These are phyloP conservation scores for Hipparchia sbordonii DNA, from an alignment of 2,888 invertebrate species.

Conservation along the genomic window DNA sequence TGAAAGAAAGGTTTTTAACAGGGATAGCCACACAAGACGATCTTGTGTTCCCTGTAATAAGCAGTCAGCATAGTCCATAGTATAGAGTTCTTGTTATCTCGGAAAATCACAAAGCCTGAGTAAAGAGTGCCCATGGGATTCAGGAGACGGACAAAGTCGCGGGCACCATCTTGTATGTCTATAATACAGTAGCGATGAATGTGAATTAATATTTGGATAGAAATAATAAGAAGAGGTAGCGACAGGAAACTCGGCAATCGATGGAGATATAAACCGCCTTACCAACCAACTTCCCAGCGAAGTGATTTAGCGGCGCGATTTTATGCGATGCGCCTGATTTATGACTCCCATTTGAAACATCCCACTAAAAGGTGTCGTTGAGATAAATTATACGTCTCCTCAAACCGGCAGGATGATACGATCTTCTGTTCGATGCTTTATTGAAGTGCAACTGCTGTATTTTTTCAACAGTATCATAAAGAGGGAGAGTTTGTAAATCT, in stretches of 20 bases:
- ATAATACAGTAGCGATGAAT: no score
- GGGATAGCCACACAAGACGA: no score
- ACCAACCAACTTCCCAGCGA: slow-evolving; percentile 14
- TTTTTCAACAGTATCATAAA: neutral
- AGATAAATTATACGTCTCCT: slow-evolving; percentile 36
- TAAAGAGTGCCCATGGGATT: no score
- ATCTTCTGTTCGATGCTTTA: slow-evolving; percentile 27
- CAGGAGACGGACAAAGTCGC: no score
- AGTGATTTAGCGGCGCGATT: slow-evolving; percentile 37
- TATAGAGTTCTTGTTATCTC: no score
- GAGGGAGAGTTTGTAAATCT: no score
- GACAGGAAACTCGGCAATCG: neutral
- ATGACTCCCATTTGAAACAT: slow-evolving; percentile 44
- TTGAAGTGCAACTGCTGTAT: slow-evolving; percentile 19
- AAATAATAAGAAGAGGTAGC: neutral
- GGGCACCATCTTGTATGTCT: no score
- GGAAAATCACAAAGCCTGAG: no score
- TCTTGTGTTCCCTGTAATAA: no score
- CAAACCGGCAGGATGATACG: slow-evolving; percentile 26
- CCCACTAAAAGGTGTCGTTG: slow-evolving; percentile 43
- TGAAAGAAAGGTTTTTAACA: no score
- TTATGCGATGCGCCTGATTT: slow-evolving; percentile 58
- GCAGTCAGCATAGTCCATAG: no score
- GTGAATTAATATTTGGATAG: no score
- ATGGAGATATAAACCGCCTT: slow-evolving; percentile 7